These are phyloP conservation scores for Rhopalosiphum nymphaeae DNA, from an alignment of 2,888 invertebrate genomes.

Conservation along the genomic window DNA sequence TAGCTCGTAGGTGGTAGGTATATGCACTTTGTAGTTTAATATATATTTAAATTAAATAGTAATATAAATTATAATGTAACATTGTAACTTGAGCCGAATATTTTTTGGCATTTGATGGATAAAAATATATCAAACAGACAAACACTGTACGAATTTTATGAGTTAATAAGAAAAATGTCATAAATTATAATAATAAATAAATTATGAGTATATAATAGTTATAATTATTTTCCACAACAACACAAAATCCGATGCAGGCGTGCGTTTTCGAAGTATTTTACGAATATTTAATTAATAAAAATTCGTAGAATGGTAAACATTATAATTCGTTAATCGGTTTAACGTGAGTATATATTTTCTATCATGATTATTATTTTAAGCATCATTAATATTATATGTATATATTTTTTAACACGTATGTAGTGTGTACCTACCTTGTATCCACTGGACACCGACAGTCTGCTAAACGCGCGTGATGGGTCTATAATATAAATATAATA, in stretches of 20 bases:
- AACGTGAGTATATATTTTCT: neutral
- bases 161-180: neutral
- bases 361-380: neutral
- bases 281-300: constrained; percentile 3
- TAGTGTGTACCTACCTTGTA: neutral
- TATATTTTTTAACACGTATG: neutral
- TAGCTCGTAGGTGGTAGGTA: neutral
- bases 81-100: neutral
- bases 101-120: neutral
- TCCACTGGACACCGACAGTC: neutral
- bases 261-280: neutral
- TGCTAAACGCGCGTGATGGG: neutral
- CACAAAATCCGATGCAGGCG: neutral
- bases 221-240: neutral
- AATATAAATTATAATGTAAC: neutral
- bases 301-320: neutral
- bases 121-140: neutral
- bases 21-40: neutral
- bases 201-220: neutral
- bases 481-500: too few species aligned
- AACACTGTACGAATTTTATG: neutral
- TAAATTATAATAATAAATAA: neutral
- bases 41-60: neutral
- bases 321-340: neutral
- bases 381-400: neutral